A percentile compares a stretch with the other conserved stretches of the same genome.
Evolutionary conservation across 2,888 invertebrate genomes (phyloP).

Genomic region (Dysmachus trigonus): DNA sequence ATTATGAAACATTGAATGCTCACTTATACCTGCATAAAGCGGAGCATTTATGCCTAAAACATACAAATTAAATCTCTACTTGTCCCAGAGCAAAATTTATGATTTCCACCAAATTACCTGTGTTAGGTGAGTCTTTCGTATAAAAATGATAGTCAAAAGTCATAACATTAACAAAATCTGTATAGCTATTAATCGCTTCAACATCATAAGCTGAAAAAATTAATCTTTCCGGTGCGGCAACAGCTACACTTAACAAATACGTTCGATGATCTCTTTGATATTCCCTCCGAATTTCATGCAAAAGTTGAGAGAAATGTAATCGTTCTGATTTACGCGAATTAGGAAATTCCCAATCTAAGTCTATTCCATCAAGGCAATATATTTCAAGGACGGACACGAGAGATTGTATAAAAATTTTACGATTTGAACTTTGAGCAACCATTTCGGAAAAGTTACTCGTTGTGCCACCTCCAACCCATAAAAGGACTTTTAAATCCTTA

Average conservation of each 20-base stretch:
- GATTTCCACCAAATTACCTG: constrained; percentile 63
- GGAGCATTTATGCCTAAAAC: constrained; percentile 79
- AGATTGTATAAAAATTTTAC: constrained; percentile 72
- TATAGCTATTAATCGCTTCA: constrained; percentile 78
- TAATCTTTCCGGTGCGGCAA: constrained; percentile 80
- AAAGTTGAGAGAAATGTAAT: constrained; percentile 77
- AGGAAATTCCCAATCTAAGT: constrained; percentile 91
- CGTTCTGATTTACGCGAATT: constrained; percentile 71
- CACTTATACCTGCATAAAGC: constrained; percentile 70
- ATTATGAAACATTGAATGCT: constrained; percentile 73
- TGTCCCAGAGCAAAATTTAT: not conserved
- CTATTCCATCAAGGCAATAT: constrained; percentile 59
- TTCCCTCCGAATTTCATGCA: constrained; percentile 76
- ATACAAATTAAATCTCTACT: not conserved
- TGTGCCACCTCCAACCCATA: constrained; percentile 74
- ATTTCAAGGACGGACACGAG: constrained; percentile 62
- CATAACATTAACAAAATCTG: constrained; percentile 91
- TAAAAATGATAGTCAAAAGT: constrained; percentile 89
- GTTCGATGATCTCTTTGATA: constrained; percentile 70
- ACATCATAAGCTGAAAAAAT: constrained; percentile 82
- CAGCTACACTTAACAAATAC: constrained; percentile 78
- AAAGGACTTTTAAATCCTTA: constrained; percentile 76
- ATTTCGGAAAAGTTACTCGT: constrained; percentile 73
- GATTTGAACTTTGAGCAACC: constrained; percentile 75
- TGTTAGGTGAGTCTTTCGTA: constrained; percentile 78